Conservation (phyloP, 2,113 vertebrate genomes). For the Okapia johnstoni region DNA sequence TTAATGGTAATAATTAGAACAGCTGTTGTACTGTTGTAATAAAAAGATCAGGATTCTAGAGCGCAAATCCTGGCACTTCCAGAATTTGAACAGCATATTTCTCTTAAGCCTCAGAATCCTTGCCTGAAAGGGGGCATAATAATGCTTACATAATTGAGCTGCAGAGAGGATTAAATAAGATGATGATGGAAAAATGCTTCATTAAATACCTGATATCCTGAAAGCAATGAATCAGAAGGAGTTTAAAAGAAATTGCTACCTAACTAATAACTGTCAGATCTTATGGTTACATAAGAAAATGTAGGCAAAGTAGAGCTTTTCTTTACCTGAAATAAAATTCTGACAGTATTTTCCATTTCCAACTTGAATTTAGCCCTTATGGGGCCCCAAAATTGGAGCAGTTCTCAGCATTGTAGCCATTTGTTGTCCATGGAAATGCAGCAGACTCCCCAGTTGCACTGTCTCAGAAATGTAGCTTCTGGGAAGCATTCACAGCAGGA, state of each 20-base stretch:
- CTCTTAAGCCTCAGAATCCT: not conserved
- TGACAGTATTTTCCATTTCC: not conserved
- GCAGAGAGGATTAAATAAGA: not conserved
- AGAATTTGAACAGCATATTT: not conserved
- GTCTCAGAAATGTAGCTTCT: not conserved
- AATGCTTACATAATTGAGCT: not conserved
- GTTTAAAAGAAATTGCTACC: not conserved
- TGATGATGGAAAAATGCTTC: not conserved
- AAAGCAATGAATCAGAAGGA: not conserved
- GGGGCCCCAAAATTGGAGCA: not conserved
- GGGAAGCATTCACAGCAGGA: not conserved
- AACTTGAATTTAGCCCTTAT: not conserved
- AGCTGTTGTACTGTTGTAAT: not conserved
- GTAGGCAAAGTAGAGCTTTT: not conserved
- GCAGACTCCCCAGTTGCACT: fast-evolving
- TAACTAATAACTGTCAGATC: not conserved
- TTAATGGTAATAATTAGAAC: not conserved
- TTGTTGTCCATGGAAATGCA: not conserved
- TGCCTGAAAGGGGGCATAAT: not conserved
- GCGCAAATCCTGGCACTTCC: not conserved
- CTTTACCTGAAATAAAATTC: not conserved
- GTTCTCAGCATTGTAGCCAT: not conserved
- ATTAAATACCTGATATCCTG: not conserved
- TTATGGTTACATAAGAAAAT: not conserved
- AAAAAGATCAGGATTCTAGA: not conserved